Conservation (phyloP, 2,113 vertebrate species). For the Pavo muticus region DNA sequence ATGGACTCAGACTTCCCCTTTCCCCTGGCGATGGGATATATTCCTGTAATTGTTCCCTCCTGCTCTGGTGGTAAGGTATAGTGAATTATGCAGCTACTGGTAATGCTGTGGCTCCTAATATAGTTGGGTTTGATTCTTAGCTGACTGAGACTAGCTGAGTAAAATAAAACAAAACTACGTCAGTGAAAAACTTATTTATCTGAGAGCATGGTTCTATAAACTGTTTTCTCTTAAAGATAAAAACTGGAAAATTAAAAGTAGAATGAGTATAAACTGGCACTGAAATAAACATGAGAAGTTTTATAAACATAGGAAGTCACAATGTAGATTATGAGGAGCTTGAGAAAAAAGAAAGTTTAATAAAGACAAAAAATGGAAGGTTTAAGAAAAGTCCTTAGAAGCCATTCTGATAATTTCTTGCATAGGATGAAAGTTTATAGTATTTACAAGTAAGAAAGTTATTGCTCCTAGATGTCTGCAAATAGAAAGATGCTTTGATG, state of each 20-base stretch:
- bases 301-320: constrained; percentile 68
- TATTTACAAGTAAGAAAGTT: constrained; percentile 56
- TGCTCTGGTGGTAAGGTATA: neutral
- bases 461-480: constrained; percentile 66
- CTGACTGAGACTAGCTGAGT: constrained; percentile 14
- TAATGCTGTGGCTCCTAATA: neutral
- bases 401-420: constrained; percentile 59
- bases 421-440: constrained; percentile 46
- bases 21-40: neutral
- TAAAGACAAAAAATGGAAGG: constrained; percentile 63
- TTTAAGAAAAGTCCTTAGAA: constrained; percentile 65
- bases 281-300: constrained; percentile 62
- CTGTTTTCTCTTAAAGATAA: constrained; percentile 14
- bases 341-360: constrained; percentile 72
- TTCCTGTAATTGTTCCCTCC: neutral
- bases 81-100: neutral
- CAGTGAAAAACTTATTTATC: neutral
- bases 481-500: constrained; percentile 64
- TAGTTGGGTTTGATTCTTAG: neutral
- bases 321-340: constrained; percentile 67
- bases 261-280: constrained; percentile 58
- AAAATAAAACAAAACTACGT: neutral
- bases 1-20: neutral
- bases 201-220: constrained; percentile 17
- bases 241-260: constrained; percentile 56